Percentiles rank a stretch among this genome's conserved stretches.
Evolutionary conservation across 2,888 invertebrate genomes (phyloP).

Genomic region (Scrobipalpa atriplicella): DNA sequence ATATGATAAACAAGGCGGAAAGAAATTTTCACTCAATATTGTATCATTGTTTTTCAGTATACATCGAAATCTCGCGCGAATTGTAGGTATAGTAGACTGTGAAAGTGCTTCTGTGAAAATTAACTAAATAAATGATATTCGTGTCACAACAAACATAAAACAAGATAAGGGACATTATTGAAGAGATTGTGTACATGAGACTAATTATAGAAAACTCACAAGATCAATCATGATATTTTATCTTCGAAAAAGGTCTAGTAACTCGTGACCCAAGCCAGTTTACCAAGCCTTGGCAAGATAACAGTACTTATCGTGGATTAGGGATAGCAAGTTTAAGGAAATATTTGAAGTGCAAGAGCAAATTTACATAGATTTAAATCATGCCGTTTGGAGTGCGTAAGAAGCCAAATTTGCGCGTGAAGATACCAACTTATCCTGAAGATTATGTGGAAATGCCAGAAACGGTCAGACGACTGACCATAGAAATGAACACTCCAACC

Average conservation of each 20-base stretch:
- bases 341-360: conserved; percentile 25
- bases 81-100: not conserved
- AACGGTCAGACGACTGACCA: conserved; percentile 53
- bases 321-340: conserved; percentile 24
- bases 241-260: conserved; percentile 12
- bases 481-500: conserved; percentile 46
- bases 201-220: conserved; percentile 7
- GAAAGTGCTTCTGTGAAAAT: not conserved
- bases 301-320: conserved; percentile 23
- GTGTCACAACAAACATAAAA: not conserved
- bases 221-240: conserved; percentile 25
- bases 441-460: conserved; percentile 74
- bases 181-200: conserved; percentile 8
- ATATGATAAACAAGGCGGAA: conserved; percentile 57
- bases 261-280: conserved; percentile 15
- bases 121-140: conserved; percentile 2
- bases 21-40: conserved; percentile 47
- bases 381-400: conserved; percentile 53
- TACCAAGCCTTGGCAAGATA: conserved; percentile 28
- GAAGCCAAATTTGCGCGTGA: conserved; percentile 65
- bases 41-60: conserved; percentile 18
- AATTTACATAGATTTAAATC: conserved; percentile 13
- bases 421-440: conserved; percentile 65
- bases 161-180: not conserved
- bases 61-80: not conserved